Evolutionary conservation across 2,113 vertebrate genomes (phyloP), one percentile per base, ranked within the genome.

Genomic region (Erinaceus europaeus): DNA sequence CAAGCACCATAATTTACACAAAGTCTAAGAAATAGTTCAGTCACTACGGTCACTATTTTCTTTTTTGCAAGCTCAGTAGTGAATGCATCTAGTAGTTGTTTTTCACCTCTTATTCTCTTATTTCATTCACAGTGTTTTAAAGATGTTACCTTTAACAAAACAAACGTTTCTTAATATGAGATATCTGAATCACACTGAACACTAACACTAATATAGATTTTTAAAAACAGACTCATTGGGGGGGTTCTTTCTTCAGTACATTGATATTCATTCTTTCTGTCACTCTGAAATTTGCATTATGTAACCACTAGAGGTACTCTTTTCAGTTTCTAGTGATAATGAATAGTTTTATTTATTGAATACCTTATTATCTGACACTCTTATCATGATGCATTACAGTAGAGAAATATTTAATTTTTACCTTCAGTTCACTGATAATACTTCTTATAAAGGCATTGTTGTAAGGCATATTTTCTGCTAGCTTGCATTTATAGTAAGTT

Each of bases 291-390:
- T 21, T 67, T 32, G 55, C 40, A 46, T n/a, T 84, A 62, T 40
- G 8, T 86, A 71, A 13, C 21, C n/a, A 73, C 13, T 68, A 73
- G 17, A 52, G 25, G 3, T 40, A 62, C 29, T 62, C 77, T 72
- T 88, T n/a, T 84, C 79, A 79, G 32, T 72, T 90, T 48, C 65
- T 84, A 84, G 10, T 18, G 82, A 61, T 38, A 44, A 53, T 55
- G 20, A 90, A 77, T 72, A 80, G 85, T 55, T 46, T 78, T 67
- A 69, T 89, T 82, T 74, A 84, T 57, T 71, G 88, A 61, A n/a
- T n/a, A 90, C 34, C 42, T 79, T 65, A 27, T 75, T 91, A 82
- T 68, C 62, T 82, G 50, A 59, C 62, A 40, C 44, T 75, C 75
- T 50, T 72, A 5, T 83, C 75, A 75, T 86, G 48, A 48, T 17